These are phyloP conservation scores for Rosalia funebris DNA, from an alignment of 2,888 invertebrate species.

Conservation along the genomic window DNA sequence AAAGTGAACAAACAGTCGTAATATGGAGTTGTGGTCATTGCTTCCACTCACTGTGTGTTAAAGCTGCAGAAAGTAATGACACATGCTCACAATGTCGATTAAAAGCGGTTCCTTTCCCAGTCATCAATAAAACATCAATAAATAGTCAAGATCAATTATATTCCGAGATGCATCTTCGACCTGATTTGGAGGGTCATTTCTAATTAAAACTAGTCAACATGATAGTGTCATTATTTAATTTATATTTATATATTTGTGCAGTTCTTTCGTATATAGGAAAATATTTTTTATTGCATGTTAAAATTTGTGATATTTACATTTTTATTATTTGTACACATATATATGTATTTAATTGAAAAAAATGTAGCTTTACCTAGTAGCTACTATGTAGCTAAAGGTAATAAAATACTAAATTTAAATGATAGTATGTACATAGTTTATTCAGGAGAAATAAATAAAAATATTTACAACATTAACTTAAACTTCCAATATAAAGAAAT, in stretches of 20 bases:
- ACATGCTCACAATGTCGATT: constrained; percentile 58
- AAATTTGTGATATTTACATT: constrained; percentile 46
- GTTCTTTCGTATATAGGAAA: too few species aligned
- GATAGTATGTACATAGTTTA: neutral
- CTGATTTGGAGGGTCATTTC: constrained; percentile 62
- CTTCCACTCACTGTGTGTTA: constrained; percentile 56
- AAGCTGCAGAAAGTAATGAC: constrained; percentile 47
- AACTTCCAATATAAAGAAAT: too few species aligned
- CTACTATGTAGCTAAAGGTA: neutral
- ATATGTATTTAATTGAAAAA: constrained; percentile 30
- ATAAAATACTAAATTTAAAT: neutral
- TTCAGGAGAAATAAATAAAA: too few species aligned
- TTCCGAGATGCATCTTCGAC: constrained; percentile 49
- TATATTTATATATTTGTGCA: constrained; percentile 13
- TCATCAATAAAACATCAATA: constrained; percentile 37
- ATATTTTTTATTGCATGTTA: too few species aligned
- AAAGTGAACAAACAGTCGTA: constrained; percentile 49
- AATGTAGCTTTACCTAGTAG: too few species aligned
- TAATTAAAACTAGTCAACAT: constrained; percentile 44
- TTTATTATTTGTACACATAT: constrained; percentile 44
- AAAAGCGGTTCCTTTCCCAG: constrained; percentile 48
- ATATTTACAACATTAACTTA: too few species aligned
- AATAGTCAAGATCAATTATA: constrained; percentile 32
- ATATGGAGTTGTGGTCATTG: constrained; percentile 62
- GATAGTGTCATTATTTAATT: constrained; percentile 12